Base-by-base conservation (phyloP, 2,797 vertebrate species). In the Melanotaenia maccullochi region DNA sequence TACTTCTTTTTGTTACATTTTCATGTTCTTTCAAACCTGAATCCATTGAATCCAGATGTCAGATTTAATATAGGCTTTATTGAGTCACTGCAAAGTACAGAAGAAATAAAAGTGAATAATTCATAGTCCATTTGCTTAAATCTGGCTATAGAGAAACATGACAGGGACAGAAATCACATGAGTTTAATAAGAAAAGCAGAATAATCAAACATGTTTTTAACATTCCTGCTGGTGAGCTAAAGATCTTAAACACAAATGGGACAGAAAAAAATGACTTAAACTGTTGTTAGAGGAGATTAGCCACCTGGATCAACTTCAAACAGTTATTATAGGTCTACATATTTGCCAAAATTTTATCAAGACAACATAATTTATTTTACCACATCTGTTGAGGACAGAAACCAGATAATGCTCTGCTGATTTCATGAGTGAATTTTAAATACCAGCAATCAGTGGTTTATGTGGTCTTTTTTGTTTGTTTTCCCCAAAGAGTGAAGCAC, bases 11-110 rank as follows among this genome's bases (percentile, higher is more conserved):
- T 49, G 20, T 69, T 33, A 47, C 8, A 33, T 47, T 63, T 40
- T 69, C 57, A 22, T 14, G 33, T 68, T 77, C 25, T 68, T 74
- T 75, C 11, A 35, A 42, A 54, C 36, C 33, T 24, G 9, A 69
- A 36, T 76, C 58, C 70, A 42, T 36, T 24, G 9, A 69, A 36
- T 76, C 58, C 70, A 84, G 76, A 85, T 81, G 76, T 62, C 52
- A 42, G 1, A 78, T 81, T 69, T 62, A 73, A 66, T 51, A 49
- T 13, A 22, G 24, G 12, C 66, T 25, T 56, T 71, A 68, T 36
- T 44, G 9, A 60, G 54, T 76, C 66, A 68, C 51, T 8, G n/a
- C 59, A 65, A 55, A 58, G 56, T 36, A 47, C 57, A 63, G 44
- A 30, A 66, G 71, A 52, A 73, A 52, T 65, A 66, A 75, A 82